Evolutionary conservation across 2,888 invertebrate genomes (phyloP).

Genomic region (Aphodius granarius): DNA sequence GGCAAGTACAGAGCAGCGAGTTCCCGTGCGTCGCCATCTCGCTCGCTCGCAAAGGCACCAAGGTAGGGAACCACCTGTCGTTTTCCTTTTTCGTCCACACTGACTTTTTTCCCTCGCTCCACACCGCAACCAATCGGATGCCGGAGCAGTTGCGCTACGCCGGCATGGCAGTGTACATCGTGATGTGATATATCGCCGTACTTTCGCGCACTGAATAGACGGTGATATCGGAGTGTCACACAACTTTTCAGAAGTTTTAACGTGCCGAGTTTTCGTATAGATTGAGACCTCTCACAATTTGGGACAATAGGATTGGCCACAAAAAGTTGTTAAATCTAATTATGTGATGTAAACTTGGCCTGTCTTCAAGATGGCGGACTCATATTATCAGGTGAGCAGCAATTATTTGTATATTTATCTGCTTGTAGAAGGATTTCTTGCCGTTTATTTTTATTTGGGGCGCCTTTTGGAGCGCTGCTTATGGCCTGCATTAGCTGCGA

Average conservation of each 20-base stretch:
- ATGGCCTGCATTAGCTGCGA: not conserved
- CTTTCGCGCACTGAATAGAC: not conserved
- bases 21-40: not conserved
- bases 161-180: constrained; percentile 41
- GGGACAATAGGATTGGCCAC: constrained; percentile 7
- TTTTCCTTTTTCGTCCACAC: constrained; percentile 31
- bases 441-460: constrained; percentile 2
- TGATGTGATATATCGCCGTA: constrained; percentile 22
- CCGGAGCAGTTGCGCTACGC: constrained; percentile 36
- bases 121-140: constrained; percentile 21
- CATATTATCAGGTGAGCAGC: constrained; percentile 65
- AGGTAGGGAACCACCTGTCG: constrained; percentile 30
- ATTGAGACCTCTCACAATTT: not conserved
- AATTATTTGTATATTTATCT: constrained; percentile 27
- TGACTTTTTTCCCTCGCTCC: constrained; percentile 12
- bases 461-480: not conserved
- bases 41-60: not conserved
- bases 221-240: not conserved
- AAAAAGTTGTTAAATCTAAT: constrained; percentile 18
- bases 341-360: constrained; percentile 44
- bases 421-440: constrained; percentile 16
- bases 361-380: constrained; percentile 64
- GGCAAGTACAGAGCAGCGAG: not conserved
- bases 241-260: not conserved
- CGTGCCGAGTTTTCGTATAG: not conserved